These are phyloP conservation scores for Lepidochrysops patricia DNA, from an alignment of 2,888 invertebrate genomes.

Conservation along the genomic window DNA sequence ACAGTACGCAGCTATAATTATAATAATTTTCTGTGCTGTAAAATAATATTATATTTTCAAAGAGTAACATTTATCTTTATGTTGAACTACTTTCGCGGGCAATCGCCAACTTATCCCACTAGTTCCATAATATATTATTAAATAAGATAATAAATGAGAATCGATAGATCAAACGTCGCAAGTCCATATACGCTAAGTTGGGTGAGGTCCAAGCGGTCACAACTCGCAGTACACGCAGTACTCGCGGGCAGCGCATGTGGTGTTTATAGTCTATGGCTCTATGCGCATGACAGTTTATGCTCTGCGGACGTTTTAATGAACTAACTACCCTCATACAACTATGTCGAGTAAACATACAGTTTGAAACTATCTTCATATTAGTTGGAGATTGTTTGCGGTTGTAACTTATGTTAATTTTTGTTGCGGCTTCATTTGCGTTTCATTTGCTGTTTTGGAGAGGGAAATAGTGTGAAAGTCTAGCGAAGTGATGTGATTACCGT, in stretches of 20 bases:
- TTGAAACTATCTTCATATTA: constrained; percentile 3
- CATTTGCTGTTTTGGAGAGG: too few relatives aligned
- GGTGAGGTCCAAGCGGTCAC: constrained; percentile 7
- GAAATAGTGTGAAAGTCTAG: too few relatives aligned
- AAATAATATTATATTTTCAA: too few relatives aligned
- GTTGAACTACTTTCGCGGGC: too few relatives aligned
- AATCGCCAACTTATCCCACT: too few relatives aligned
- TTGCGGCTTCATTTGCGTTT: neutral
- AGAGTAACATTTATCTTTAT: too few relatives aligned
- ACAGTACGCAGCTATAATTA: too few relatives aligned
- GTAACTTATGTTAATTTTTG: neutral
- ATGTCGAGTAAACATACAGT: neutral
- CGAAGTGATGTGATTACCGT: too few relatives aligned
- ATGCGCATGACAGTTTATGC: constrained; percentile 12
- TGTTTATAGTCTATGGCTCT: constrained; percentile 6
- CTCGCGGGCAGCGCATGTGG: constrained; percentile 10
- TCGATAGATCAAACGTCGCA: constrained; percentile 4
- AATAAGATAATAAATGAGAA: neutral
- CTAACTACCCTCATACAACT: neutral
- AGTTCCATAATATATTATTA: too few relatives aligned
- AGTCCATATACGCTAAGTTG: neutral
- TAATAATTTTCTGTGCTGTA: too few relatives aligned
- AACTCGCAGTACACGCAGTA: neutral
- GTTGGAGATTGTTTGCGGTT: constrained; percentile 2
- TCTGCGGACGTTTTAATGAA: constrained; percentile 7